Base-by-base conservation (phyloP, 2,888 invertebrate genomes). In the Tetanocera ferruginea region DNA sequence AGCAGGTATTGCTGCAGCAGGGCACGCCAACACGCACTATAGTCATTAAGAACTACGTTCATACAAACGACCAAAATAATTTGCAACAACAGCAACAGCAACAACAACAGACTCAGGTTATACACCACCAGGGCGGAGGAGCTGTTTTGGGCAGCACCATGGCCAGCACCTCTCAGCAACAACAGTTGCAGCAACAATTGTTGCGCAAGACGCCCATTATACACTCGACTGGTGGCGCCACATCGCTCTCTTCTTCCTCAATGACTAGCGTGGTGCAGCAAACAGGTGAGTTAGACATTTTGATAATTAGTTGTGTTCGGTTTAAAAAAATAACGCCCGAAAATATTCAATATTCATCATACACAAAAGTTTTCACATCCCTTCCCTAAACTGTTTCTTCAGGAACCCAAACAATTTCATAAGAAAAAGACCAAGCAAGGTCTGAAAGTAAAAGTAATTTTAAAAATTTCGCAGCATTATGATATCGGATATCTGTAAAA, bases 1-100 rank as follows among this genome's bases (percentile, higher is more conserved):
- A 82, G 49, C 84, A 83, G 23, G 82, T 84, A 80, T 82, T 86
- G 78, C 74, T 87, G 37, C 79, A 79, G 31, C 84, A 83, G 6
- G 81, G 82, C 52, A 84, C 87, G 78, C 87, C 86, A 57, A 84
- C 87, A 51, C 86, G 88, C 80, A 85, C 85, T 67, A 85, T 89
- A 84, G 88, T 88, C 82, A 87, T 89, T 64, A 88, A 89, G 80
- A 89, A 88, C 79, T 89, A 88, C 77, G 84, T 88, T 86, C 87
- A 87, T 80, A 34, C 75, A 75, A 87, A 86, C 77, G 86, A 86
- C 82, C 83, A 85, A 79, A 82, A 79, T 25, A 79, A 83, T 64
- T 81, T 78, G 34, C 83, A 83, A 43, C 80, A 77, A 57, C 81
- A 79, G 43, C 81, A 62, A 72, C 75, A 82, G 67, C 79, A 77